Conservation (phyloP, 2,888 invertebrate species). For the Hyalella azteca region DNA sequence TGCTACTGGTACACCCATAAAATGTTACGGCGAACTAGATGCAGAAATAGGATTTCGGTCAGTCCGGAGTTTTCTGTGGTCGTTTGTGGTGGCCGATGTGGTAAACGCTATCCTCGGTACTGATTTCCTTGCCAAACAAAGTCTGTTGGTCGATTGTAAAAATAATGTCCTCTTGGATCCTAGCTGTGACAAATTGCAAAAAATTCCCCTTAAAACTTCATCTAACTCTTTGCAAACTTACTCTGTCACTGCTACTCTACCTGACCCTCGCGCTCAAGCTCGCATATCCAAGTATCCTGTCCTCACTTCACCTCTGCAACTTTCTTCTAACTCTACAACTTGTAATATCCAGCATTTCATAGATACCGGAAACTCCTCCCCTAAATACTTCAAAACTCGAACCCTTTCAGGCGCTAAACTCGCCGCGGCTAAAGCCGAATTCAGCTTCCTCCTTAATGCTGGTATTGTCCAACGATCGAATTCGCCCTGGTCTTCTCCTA, state of each 20-base stretch:
- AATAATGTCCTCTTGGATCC: background rate
- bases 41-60: background rate
- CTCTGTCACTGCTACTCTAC: no score
- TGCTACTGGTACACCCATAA: background rate
- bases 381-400: background rate
- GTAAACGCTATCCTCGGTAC: background rate
- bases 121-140: background rate
- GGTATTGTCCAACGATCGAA: constrained; percentile 8
- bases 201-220: no score
- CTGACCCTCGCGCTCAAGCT: background rate
- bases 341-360: background rate
- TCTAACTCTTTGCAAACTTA: background rate
- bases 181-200: no score
- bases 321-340: no score
- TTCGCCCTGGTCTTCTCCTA: constrained; percentile 34
- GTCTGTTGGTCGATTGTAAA: background rate
- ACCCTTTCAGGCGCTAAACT: background rate
- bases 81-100: background rate
- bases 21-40: background rate
- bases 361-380: no score
- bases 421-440: constrained; percentile 20
- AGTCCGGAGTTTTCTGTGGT: background rate
- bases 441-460: background rate
- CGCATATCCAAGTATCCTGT: background rate
- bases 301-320: background rate